Percentiles rank a stretch among this genome's conserved stretches.
phyloP scores from a whole-genome alignment of 2,797 vertebrate genomes.

The Hydrophis major region DNA sequence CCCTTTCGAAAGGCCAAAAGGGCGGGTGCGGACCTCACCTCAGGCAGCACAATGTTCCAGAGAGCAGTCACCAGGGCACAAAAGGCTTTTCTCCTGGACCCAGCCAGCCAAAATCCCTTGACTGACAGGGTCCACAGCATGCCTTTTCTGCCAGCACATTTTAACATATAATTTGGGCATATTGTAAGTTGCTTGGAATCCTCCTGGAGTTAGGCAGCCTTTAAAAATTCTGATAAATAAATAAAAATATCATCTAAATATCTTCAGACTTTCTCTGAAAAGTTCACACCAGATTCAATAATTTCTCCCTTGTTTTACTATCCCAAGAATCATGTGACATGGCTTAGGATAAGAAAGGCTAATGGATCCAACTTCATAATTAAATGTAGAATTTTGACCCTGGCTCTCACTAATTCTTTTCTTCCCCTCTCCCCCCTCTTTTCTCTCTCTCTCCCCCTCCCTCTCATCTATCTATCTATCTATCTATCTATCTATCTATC shows the following conservation, averaged over 20 bases:
- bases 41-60: background rate
- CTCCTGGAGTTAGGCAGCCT: background rate
- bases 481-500: too few relatives aligned
- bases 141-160: background rate
- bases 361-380: background rate
- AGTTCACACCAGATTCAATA: background rate
- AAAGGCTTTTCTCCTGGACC: background rate
- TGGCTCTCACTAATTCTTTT: too few relatives aligned
- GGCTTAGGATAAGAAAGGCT: background rate
- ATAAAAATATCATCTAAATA: background rate
- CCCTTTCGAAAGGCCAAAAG: background rate
- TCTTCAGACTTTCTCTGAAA: background rate
- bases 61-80: background rate
- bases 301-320: background rate
- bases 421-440: too few relatives aligned
- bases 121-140: background rate
- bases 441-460: too few relatives aligned
- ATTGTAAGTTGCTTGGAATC: background rate
- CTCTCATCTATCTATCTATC: too few relatives aligned
- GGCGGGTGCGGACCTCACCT: background rate
- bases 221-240: background rate
- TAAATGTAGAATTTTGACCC: background rate
- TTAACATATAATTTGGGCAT: background rate
- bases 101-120: background rate
- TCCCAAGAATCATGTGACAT: background rate